Base-by-base conservation (phyloP, 2,113 vertebrate genomes). In the Xiphophorus maculatus region DNA sequence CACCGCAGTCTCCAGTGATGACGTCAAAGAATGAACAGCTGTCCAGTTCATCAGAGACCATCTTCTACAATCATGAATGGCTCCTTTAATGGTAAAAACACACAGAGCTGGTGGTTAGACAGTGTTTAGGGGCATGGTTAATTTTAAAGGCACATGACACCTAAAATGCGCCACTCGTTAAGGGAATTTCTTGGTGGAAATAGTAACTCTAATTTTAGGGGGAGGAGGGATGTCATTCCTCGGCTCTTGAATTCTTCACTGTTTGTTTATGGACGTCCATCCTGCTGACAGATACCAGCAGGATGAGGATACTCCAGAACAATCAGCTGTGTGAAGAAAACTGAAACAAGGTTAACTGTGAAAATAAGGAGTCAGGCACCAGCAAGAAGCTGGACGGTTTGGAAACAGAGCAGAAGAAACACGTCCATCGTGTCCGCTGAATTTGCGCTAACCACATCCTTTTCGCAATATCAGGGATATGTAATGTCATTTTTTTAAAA, bases 131-230 rank as follows among this genome's bases (percentile, higher is more conserved):
- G 48, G 51, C 51, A 58, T 58, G 51, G 51, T 25, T 58, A 25
- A 58, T 58, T 58, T 58, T 58, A 58, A 58, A 58, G 51, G 51
- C 51, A 58, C 51, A 58, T 58, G 51, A 58, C 51, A 58, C 51
- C 22, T 58, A 58, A 58, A 58, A 58, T 58, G 22, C n/a, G 51
- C 51, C 51, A 25, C 19, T 58, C 51, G 25, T 58, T 58, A 58
- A 58, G 51, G 22, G 25, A 58, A 58, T 58, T 58, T 58, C 51
- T 22, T 58, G 25, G 51, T 58, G 7, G 25, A 58, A 58, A 58
- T 58, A 58, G 51, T 25, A 22, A 9, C 51, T n/a, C 51, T 58
- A 58, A 58, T 58, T 58, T 58, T 58, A 58, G 51, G 51, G 22
- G 51, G 51, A 58, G 25, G 51, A 25, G 22, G 51, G 51, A 58